Base-by-base conservation (phyloP, 30 jellyfish, hydroid and myxozoan species). In the Nemopilema nomurai region DNA sequence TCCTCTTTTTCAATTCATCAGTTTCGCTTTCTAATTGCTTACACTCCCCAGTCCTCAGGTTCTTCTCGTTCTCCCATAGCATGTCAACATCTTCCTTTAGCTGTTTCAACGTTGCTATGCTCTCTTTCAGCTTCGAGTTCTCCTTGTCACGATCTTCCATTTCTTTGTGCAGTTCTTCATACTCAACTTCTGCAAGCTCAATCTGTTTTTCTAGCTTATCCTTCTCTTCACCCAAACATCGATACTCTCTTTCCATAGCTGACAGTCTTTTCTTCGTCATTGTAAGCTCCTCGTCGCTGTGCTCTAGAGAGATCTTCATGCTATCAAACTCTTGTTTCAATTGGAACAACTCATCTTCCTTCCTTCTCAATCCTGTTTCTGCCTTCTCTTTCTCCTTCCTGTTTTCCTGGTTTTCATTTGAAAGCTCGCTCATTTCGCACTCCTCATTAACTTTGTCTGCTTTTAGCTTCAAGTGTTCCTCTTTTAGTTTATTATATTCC, bases 61-160 rank as follows among this genome's bases (percentile, higher is more conserved):
- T 90, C 87, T 82, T 83, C 67, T 79, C 89, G 76, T 90, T 72
- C 28, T 65, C 86, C 97, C 86, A 69, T 51, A 74, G 23, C 88
- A 26, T 94, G 23, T 77, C 89, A 83, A 63, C 93, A 20, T 77
- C 89, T 19, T 82, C 90, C 28, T 84, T 90, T 89, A 69, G 16
- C 28, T 29, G 41, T 74, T 71, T 89, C 16, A 70, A 28, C 79
- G 81, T 77, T 26, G 82, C 68, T 87, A 86, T 77, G 71, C 66
- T 89, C 80, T 80, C 92, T 69, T 77, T 92, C 86, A 68, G 66
- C 62, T 63, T 87, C 83, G 51, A 91, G 24, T 31, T 81, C 90
- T 72, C 96, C 50, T 81, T 91, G 81, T 80, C 84, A 64, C 49
- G 79, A 28, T 77, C 96, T 49, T 74, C 88, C 41, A 77, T 32